phyloP scores from a whole-genome alignment of 2,797 vertebrate species.

The Bovichtus variegatus region DNA sequence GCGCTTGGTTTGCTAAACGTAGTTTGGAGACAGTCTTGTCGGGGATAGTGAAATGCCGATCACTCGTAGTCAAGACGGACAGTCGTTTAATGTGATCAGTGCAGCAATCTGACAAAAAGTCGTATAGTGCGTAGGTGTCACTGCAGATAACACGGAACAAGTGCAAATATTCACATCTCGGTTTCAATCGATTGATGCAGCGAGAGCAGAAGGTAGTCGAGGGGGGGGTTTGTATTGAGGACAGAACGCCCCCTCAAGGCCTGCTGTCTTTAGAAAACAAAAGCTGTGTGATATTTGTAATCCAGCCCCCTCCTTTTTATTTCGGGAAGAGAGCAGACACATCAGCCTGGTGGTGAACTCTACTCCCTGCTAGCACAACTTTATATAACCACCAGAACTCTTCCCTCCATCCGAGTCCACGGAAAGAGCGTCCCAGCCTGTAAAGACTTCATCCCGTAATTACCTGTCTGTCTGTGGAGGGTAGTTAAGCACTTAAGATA shows the following conservation, averaged over 20 bases:
- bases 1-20: background rate
- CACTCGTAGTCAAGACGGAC: background rate
- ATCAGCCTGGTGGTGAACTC: constrained; percentile 60
- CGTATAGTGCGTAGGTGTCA: background rate
- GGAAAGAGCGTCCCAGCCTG: constrained; percentile 5
- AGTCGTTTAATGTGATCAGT: background rate
- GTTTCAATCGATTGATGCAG: constrained; percentile 50
- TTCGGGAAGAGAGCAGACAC: constrained; percentile 61
- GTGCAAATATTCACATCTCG: constrained; percentile 52
- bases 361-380: constrained; percentile 40
- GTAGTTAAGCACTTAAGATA: constrained; percentile 54
- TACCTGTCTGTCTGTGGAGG: constrained; percentile 40
- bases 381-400: constrained; percentile 52
- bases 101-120: background rate
- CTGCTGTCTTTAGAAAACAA: constrained; percentile 71
- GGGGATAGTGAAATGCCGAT: background rate
- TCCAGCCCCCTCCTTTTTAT: constrained; percentile 66
- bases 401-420: background rate
- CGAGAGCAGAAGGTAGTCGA: constrained; percentile 48
- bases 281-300: constrained; percentile 65
- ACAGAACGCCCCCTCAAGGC: constrained; percentile 69
- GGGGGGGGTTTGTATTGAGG: constrained; percentile 48
- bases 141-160: constrained; percentile 24
- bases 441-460: constrained; percentile 52
- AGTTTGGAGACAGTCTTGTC: background rate